Evolutionary conservation across 2,888 invertebrate genomes (phyloP).

Genomic region (Itoplectis maculator): DNA sequence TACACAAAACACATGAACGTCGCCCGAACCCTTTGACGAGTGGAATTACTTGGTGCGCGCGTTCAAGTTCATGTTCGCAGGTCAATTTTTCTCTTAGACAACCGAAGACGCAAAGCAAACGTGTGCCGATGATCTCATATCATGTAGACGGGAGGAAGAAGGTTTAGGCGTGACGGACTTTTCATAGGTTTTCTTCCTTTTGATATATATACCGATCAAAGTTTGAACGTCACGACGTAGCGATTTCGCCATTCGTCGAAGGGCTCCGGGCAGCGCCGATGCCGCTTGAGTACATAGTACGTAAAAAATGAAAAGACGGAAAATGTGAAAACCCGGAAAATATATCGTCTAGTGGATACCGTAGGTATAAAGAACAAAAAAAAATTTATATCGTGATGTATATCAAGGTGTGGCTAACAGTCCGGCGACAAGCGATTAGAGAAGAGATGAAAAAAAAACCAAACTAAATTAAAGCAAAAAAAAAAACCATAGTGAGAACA

Average conservation of each 20-base stretch:
- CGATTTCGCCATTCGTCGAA: conserved; percentile 55
- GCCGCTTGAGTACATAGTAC: conserved; percentile 73
- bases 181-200: conserved; percentile 37
- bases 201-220: conserved; percentile 50
- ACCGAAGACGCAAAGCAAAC: background rate
- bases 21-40: conserved; percentile 51
- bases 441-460: background rate
- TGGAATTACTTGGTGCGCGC: conserved; percentile 37
- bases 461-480: conserved; percentile 30
- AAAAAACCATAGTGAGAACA: conserved; percentile 62
- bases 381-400: conserved; percentile 74
- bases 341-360: conserved; percentile 65
- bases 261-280: conserved; percentile 46
- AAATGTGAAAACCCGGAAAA: conserved; percentile 53
- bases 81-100: conserved; percentile 56
- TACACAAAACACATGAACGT: conserved; percentile 68
- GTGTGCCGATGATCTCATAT: conserved; percentile 43
- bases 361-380: conserved; percentile 50
- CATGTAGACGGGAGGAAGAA: conserved; percentile 8
- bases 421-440: conserved; percentile 57
- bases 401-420: conserved; percentile 70
- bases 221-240: conserved; percentile 35
- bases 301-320: conserved; percentile 62
- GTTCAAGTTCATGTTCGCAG: conserved; percentile 47
- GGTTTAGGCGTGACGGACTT: conserved; percentile 13